Evolutionary conservation across 1,140 invertebrate genomes (phyloP), one percentile per base, ranked within the genome.

Genomic region (Drosophila nasuta): DNA sequence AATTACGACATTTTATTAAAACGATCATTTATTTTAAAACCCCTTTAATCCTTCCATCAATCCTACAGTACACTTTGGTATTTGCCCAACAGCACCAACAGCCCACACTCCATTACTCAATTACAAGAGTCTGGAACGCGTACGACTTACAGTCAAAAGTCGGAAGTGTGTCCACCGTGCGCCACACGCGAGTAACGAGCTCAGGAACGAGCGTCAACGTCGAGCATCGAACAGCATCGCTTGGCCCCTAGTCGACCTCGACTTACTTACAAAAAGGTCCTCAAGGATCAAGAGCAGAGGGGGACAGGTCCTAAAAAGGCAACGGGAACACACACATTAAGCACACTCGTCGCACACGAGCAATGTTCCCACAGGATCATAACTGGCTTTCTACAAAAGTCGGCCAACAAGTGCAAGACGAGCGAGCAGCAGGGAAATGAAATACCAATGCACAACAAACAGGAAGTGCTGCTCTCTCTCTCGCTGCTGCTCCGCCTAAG

Each of bases 271-370:
- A 70, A 20, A 38, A 56, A 57, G 20, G 49, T 20, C 45, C 7
- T 17, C 62, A 59, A 41, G 45, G 54, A 38, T 11, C n/a, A 57
- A 33, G 17, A 30, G 11, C 43, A 63, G 49, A 38, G 38, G 49
- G 51, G 46, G 11, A 54, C 58, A 79, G 71, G 41, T 75, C 66
- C 58, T 69, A 71, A 63, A 58, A 30, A 65, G 35, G 54, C 62
- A 68, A 54, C 63, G 59, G 56, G 66, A 80, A 80, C 75, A 69
- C 33, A 56, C 79, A 67, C 72, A 87, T 88, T 80, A 89, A 88
- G 85, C 85, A 83, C 85, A 89, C 86, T 89, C 85, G 68, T 64
- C 81, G 81, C 85, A 89, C 85, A 89, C 85, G 85, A 89, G 68
- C 81, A 89, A 74, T 70, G 72, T 89, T 85, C 85, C 75, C 81